A percentile compares a stretch with the other conserved stretches of the same genome.
phyloP scores from a whole-genome alignment of 2,888 invertebrate genomes.

The Phragmatobia fuliginosa region DNA sequence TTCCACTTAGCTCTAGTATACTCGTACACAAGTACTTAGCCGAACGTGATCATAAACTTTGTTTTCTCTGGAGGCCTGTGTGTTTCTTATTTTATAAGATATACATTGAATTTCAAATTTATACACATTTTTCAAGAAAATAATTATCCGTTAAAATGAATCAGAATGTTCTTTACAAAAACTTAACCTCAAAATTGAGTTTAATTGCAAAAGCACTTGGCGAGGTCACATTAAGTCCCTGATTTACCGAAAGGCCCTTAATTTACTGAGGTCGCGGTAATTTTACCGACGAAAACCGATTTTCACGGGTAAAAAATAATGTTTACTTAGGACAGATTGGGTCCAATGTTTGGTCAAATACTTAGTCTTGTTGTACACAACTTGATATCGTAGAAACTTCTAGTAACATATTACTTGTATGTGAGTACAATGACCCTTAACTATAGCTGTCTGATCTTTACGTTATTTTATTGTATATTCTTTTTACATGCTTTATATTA shows the following conservation, averaged over 20 bases:
- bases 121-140: neutral
- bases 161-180: conserved; percentile 13
- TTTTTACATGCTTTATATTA: too few species aligned
- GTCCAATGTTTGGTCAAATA: conserved; percentile 32
- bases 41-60: conserved; percentile 11
- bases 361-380: conserved; percentile 31
- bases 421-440: neutral
- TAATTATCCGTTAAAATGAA: neutral
- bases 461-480: neutral
- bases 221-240: conserved; percentile 27
- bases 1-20: conserved; percentile 7
- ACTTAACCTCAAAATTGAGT: conserved; percentile 23
- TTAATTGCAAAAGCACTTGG: conserved; percentile 40
- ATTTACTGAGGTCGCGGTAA: conserved; percentile 41
- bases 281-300: conserved; percentile 36
- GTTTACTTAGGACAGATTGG: conserved; percentile 36
- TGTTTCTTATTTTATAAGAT: too few species aligned
- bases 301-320: conserved; percentile 37
- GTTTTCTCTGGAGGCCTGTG: conserved; percentile 8
- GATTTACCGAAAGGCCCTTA: conserved; percentile 39
- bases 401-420: neutral
- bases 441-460: neutral
- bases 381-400: conserved; percentile 18
- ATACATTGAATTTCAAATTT: neutral
- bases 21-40: conserved; percentile 13